phyloP scores from a whole-genome alignment of 2,797 vertebrate species.

The Malurus leucopterus region DNA sequence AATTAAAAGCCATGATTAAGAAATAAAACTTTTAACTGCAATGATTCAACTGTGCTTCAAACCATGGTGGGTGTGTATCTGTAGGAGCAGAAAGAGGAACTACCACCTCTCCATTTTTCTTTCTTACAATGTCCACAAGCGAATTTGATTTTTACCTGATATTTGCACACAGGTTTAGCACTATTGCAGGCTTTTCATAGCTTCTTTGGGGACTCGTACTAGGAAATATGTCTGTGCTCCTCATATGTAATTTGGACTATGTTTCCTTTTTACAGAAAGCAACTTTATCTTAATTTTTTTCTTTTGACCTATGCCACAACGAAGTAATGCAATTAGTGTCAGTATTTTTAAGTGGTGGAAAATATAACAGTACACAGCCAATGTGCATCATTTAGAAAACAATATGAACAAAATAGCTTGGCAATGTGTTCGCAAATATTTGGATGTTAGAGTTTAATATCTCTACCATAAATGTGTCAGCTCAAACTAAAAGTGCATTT shows the following conservation, averaged over 20 bases:
- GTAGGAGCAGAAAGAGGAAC: background rate
- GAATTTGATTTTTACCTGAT: background rate
- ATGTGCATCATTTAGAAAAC: conserved; percentile 3
- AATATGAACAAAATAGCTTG: conserved; percentile 11
- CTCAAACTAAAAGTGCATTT: conserved; percentile 16
- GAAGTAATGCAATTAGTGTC: conserved; percentile 15
- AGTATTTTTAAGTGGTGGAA: conserved; percentile 11
- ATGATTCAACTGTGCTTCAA: background rate
- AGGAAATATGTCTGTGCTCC: background rate
- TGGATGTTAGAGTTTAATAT: conserved; percentile 51
- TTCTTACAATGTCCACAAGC: background rate
- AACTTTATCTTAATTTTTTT: background rate
- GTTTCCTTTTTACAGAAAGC: background rate
- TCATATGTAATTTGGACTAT: background rate
- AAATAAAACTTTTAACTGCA: background rate
- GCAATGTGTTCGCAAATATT: conserved; percentile 53
- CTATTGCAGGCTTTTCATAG: background rate
- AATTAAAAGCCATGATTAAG: background rate
- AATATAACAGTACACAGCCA: background rate
- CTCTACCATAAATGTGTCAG: conserved; percentile 43
- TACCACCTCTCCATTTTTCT: background rate
- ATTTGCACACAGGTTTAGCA: background rate
- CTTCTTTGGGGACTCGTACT: background rate
- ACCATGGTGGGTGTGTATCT: background rate
- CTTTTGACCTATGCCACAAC: background rate